phyloP scores from a whole-genome alignment of 2,797 vertebrate species.

The Phoxinus dragarum region DNA sequence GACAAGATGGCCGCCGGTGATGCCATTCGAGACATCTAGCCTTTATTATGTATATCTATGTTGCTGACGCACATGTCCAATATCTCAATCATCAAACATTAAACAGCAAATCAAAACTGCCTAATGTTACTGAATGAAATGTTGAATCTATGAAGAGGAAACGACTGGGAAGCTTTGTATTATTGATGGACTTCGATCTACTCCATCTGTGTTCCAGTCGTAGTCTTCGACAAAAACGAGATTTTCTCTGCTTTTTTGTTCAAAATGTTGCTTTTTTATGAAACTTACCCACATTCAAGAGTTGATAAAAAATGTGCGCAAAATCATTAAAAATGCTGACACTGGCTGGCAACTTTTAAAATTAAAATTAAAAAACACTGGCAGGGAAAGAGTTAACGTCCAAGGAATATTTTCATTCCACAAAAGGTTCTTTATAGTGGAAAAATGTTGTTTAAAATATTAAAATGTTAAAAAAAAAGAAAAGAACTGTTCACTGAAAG shows the following conservation, averaged over 20 bases:
- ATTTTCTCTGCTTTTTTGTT: not conserved
- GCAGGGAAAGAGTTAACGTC: not conserved
- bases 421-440: not conserved
- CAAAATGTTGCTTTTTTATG: not conserved
- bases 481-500: no score
- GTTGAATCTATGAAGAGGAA: no score
- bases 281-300: not conserved
- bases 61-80: not conserved
- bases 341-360: not conserved
- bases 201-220: no score
- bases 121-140: not conserved
- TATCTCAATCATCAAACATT: no score
- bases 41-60: no score
- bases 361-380: not conserved
- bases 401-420: not conserved
- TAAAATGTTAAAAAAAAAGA: not conserved
- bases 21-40: no score
- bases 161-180: no score
- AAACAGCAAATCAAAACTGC: no score
- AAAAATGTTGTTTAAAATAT: no score
- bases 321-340: not conserved
- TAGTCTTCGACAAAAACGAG: accelerated
- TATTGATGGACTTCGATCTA: not conserved
- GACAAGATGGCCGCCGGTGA: no score
- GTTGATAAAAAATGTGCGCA: not conserved